phyloP scores from a whole-genome alignment of 2,113 vertebrate species.

The Apeltes quadracus region DNA sequence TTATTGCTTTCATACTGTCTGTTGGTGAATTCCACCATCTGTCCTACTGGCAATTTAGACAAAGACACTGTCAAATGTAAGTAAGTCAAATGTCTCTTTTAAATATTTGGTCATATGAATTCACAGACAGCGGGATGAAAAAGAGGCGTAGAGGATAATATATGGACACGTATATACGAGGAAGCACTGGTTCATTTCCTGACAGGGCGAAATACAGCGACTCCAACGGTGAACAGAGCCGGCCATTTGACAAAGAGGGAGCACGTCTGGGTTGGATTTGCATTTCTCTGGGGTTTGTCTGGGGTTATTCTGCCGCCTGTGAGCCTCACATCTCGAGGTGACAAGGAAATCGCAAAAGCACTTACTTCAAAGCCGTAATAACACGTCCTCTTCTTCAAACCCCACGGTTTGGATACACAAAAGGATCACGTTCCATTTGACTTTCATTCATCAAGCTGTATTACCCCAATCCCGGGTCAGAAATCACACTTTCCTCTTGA shows the following conservation, averaged over 20 bases:
- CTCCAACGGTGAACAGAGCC: background rate
- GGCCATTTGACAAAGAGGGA: conserved; percentile 18
- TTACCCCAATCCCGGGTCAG: conserved; percentile 46
- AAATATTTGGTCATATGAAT: background rate
- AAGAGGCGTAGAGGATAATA: too few relatives aligned
- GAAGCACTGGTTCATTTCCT: background rate
- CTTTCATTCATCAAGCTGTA: conserved; percentile 55
- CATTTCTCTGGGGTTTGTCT: conserved; percentile 15
- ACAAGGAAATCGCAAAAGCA: conserved; percentile 34
- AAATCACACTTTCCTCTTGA: conserved; percentile 54
- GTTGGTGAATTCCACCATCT: background rate
- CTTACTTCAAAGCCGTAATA: conserved; percentile 36
- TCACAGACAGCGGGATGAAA: background rate
- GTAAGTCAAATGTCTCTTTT: too few relatives aligned
- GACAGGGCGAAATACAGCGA: background rate
- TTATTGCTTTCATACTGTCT: background rate
- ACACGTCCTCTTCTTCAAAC: conserved; percentile 23
- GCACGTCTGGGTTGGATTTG: conserved; percentile 10
- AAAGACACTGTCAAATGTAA: background rate
- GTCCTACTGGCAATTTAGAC: background rate
- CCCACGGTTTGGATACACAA: conserved; percentile 28
- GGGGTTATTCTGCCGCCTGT: conserved; percentile 12
- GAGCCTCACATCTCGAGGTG: conserved; percentile 36
- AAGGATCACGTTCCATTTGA: conserved; percentile 59
- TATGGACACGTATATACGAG: background rate